phyloP scores from a whole-genome alignment of 2,113 vertebrate genomes.

The Phaethornis superciliosus region DNA sequence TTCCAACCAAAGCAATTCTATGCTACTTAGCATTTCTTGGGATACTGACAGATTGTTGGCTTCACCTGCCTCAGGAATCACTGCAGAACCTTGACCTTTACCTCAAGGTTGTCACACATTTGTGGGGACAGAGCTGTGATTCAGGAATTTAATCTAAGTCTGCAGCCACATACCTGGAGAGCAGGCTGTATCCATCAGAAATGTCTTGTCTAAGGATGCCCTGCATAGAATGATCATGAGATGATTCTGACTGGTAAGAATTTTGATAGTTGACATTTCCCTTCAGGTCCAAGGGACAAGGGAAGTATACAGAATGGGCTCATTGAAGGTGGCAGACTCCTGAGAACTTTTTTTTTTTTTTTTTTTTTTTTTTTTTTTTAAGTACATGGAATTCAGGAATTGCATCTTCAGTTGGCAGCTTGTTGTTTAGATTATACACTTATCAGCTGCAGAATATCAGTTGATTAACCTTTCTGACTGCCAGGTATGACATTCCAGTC shows the following conservation, averaged over 20 bases:
- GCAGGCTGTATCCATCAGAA: not conserved
- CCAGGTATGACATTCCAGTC: too few relatives aligned
- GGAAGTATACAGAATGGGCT: not conserved
- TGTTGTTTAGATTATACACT: not conserved
- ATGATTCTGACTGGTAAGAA: not conserved
- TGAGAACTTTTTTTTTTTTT: not conserved
- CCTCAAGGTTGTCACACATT: not conserved
- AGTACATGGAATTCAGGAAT: not conserved
- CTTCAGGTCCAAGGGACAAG: not conserved
- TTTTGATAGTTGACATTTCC: not conserved
- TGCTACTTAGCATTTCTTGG: not conserved
- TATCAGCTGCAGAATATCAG: not conserved
- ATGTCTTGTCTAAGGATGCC: fast-evolving
- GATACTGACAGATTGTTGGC: not conserved
- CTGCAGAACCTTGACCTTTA: not conserved
- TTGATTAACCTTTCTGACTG: too few relatives aligned
- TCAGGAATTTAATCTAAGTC: not conserved
- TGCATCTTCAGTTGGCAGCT: not conserved
- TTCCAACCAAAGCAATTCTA: too few relatives aligned
- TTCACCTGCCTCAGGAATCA: not conserved
- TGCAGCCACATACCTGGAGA: not conserved
- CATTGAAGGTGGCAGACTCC: not conserved
- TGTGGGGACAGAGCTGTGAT: not conserved
- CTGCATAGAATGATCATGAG: not conserved
- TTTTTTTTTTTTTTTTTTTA: not conserved